Evolutionary conservation across 2,888 invertebrate genomes (phyloP), one percentile per base, ranked within the genome.

Genomic region (Spodoptera littoralis): DNA sequence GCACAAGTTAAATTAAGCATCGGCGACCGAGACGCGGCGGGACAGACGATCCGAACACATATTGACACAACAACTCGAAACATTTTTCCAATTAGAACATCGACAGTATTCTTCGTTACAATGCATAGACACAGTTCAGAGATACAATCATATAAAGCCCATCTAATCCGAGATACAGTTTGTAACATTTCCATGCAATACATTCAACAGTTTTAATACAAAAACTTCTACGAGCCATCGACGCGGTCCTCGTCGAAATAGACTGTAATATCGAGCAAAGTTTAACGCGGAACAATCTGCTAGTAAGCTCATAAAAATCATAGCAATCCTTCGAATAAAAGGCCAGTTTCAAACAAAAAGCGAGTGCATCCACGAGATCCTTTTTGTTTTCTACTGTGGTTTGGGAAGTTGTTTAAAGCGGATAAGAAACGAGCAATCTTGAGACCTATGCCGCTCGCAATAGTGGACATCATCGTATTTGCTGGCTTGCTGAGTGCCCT

Each of bases 1-100:
- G 81, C 76, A 83, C 81, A 85, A 89, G 84, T 71, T 79, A 67
- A 77, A 76, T 77, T 77, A 63, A 70, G 53, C 63, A 62, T 76
- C 46, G 55, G 18, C 44, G 60, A 13, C 52, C 36, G 36, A 36
- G 30, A 50, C 24, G 46, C 9, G 36, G 36, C 36, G 36, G 36
- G 36, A 44, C 13, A 52, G 43, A 55, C 41, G 36, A 52, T 11
- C 46, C 36, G 24, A 45, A 8, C 49, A 55, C 52, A 45, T 59
- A 60, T 60, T 56, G 70, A 66, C 65, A 66, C 22, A 59, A 18
- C 44, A 44, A 49, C 13, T 36, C 55, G 41, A 27, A 50, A 58
- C 11, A 30, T 57, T 60, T 43, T 57, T 54, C 30, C 45, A 47
- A 54, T 41, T 51, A 51, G 9, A 47, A 50, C 24, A 22, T 46